Evolutionary conservation across 2,797 vertebrate genomes (phyloP).

Genomic region (Delichon dasypus): DNA sequence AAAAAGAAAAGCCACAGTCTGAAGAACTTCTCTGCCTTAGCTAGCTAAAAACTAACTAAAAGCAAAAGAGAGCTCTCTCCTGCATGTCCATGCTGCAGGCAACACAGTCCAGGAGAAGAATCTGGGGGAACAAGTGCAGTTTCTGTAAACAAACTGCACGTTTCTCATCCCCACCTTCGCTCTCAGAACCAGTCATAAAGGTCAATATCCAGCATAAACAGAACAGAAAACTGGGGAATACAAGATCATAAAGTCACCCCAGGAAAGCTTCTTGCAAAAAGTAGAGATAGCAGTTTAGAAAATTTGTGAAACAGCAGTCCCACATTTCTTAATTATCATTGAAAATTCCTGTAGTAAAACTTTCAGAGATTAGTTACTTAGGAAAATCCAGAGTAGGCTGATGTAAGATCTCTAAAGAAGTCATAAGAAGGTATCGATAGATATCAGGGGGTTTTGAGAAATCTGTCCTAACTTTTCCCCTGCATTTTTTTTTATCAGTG

Average conservation of each 20-base stretch:
- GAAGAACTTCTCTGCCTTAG: background rate
- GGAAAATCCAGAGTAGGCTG: background rate
- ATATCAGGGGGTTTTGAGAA: background rate
- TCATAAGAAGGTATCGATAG: background rate
- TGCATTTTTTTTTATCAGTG: background rate
- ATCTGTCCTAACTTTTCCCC: background rate
- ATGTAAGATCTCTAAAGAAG: background rate
- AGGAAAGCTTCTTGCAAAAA: background rate
- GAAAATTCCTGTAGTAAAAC: background rate
- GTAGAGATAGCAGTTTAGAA: background rate
- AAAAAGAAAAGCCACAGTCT: background rate
- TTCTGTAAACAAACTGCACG: background rate
- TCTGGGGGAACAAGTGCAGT: background rate
- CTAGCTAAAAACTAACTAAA: background rate
- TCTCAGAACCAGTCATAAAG: background rate
- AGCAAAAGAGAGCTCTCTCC: background rate
- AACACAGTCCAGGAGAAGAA: background rate
- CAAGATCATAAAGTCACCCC: background rate
- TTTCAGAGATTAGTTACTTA: background rate
- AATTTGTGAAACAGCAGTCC: background rate
- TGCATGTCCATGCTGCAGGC: background rate
- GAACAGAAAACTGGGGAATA: background rate
- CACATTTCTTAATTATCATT: background rate
- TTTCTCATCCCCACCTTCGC: background rate
- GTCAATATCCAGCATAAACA: background rate